phyloP scores from a whole-genome alignment of 64 coral and sea anemone species.

The Catalaphyllia jardinei region DNA sequence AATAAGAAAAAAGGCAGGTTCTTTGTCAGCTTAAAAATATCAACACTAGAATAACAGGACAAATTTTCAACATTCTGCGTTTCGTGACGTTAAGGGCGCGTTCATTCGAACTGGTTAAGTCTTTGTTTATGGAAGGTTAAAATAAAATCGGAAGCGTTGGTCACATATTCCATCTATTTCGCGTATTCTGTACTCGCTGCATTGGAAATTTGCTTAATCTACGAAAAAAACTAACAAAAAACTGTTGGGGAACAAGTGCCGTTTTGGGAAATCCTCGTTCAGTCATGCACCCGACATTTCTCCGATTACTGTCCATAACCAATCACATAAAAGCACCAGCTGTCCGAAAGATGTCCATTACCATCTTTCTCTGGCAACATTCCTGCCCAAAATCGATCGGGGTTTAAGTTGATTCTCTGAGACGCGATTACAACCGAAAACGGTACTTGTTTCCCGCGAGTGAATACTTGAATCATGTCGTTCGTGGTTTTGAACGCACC shows the following conservation, averaged over 20 bases:
- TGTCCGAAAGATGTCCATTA: background rate
- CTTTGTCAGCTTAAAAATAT: background rate
- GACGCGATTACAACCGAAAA: background rate
- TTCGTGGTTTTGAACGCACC: slow-evolving; percentile 19
- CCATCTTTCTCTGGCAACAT: background rate
- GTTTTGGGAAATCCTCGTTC: background rate
- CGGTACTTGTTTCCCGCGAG: background rate
- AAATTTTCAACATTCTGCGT: background rate
- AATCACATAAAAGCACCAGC: background rate
- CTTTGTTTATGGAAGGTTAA: background rate
- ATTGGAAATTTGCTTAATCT: background rate
- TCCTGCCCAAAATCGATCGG: background rate
- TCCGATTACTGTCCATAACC: background rate
- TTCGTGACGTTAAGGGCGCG: background rate
- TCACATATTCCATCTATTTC: background rate
- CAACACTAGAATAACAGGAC: background rate
- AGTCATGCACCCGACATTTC: background rate
- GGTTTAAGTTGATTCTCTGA: background rate
- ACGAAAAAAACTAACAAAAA: background rate
- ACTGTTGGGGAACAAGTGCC: background rate
- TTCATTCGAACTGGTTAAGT: background rate
- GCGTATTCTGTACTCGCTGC: background rate
- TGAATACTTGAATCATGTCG: slow-evolving; percentile 9
- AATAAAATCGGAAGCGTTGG: background rate
- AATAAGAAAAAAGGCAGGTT: too few relatives aligned